These are phyloP conservation scores for Saimiri boliviensis DNA, from an alignment of 2,113 vertebrate species.

Conservation along the genomic window DNA sequence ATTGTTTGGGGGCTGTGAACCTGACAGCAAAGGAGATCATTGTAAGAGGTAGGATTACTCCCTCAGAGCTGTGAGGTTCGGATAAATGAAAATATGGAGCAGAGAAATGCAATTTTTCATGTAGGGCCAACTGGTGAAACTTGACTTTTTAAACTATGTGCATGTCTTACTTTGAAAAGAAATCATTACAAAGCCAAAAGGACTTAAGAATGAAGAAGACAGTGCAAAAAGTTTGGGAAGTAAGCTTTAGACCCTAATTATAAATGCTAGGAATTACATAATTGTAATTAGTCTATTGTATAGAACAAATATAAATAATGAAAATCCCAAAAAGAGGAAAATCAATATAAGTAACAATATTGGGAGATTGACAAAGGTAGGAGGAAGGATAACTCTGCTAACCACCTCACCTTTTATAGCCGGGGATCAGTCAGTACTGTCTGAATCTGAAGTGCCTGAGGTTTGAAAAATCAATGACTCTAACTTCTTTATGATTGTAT, in stretches of 20 bases:
- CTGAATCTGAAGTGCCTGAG: background rate
- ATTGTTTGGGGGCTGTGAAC: background rate
- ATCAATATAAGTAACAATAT: background rate
- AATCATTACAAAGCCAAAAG: constrained; percentile 20
- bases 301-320: background rate
- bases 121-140: background rate
- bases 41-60: background rate
- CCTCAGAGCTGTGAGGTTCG: background rate
- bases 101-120: background rate
- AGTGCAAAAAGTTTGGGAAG: background rate
- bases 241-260: background rate
- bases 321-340: constrained; percentile 8
- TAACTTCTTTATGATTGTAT: background rate
- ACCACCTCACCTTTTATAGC: background rate
- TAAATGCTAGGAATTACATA: background rate
- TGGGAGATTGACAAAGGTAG: background rate
- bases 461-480: background rate
- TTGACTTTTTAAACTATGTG: background rate
- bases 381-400: background rate
- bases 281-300: too few species aligned
- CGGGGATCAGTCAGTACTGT: background rate
- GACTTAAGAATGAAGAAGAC: background rate
- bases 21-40: background rate
- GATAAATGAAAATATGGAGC: background rate
- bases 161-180: background rate